Evolutionary conservation across 2,113 vertebrate species (phyloP), one percentile per base, ranked within the genome.

Genomic region (Saimiri boliviensis): DNA sequence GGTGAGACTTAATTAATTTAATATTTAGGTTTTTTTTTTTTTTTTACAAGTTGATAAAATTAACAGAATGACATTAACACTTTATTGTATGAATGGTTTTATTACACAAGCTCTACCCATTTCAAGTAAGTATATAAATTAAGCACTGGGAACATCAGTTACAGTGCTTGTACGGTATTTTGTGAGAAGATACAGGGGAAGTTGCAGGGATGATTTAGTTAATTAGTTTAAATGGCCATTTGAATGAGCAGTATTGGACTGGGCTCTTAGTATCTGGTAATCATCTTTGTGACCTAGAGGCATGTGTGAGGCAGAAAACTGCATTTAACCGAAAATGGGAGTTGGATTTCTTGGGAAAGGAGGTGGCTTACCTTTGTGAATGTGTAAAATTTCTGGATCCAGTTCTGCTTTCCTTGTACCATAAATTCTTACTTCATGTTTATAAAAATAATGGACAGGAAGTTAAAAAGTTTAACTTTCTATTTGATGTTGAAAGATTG

Each of bases 401-500:
- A 40, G 0, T 66, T 84, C 49, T 68, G 40, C 40, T 86, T 91
- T 76, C 45, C 66, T 89, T 95, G 2, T 76, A 86, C 32, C 25
- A 85, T 42, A 84, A 21, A 54, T 56, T 66, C 40, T 84, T 80
- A 80, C 79, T 81, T 92, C 12, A 45, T 27, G 13, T 86, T 79
- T 89, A 58, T 70, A 85, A 92, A 94, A 92, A n/a, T 73, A 42
- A 30, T 63, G n/a, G 42, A 54, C 52, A 80, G 49, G 32, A 60
- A 30, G 42, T 54, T 63, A 86, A n/a, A 71, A 73, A 9, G 11
- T 86, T 93, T 82, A 82, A n/a, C 14, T 63, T 77, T 52, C 2
- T 82, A 16, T 89, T 58, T 95, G 56, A 91, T 82, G 89, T 35
- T 82, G 63, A 89, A 95, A 85, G 74, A 19, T 76, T 96, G 56